Evolutionary conservation across 2,797 vertebrate species (phyloP).

Genomic region (Danio albolineatus): DNA sequence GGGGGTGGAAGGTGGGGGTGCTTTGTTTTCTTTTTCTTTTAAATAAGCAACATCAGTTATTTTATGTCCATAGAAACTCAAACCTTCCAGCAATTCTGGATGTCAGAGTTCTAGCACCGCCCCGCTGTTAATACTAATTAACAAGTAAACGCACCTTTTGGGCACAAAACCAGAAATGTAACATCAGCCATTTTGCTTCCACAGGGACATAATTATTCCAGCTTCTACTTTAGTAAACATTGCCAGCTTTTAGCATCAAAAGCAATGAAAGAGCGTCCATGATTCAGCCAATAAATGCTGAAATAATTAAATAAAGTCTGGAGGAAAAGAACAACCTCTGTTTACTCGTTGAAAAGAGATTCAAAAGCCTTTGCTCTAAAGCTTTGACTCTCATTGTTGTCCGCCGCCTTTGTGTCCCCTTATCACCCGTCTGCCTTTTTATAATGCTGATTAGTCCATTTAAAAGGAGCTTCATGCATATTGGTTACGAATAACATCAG

Average conservation of each 20-base stretch:
- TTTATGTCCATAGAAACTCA: no score
- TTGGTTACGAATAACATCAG: not conserved
- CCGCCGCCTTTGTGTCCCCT: not conserved
- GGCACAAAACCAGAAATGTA: not conserved
- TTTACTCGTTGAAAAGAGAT: not conserved
- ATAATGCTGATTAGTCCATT: conserved; percentile 12
- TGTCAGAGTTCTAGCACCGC: not conserved
- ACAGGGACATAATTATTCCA: conserved; percentile 37
- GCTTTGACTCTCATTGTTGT: conserved; percentile 12
- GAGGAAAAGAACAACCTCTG: not conserved
- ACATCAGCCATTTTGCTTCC: conserved; percentile 28
- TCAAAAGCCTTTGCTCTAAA: conserved; percentile 8
- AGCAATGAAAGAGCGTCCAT: not conserved
- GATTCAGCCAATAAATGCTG: conserved; percentile 22
- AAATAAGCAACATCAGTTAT: no score
- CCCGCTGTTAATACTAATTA: not conserved
- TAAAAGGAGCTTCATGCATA: conserved; percentile 1
- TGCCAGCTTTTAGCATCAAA: conserved; percentile 6
- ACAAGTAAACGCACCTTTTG: not conserved
- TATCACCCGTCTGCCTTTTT: not conserved
- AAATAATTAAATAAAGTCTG: conserved; percentile 1
- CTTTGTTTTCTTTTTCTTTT: no score
- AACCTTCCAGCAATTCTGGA: no score
- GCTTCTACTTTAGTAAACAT: not conserved
- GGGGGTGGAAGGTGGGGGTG: no score